Evolutionary conservation across 2,113 vertebrate species (phyloP).

Genomic region (Indicator maculatus): DNA sequence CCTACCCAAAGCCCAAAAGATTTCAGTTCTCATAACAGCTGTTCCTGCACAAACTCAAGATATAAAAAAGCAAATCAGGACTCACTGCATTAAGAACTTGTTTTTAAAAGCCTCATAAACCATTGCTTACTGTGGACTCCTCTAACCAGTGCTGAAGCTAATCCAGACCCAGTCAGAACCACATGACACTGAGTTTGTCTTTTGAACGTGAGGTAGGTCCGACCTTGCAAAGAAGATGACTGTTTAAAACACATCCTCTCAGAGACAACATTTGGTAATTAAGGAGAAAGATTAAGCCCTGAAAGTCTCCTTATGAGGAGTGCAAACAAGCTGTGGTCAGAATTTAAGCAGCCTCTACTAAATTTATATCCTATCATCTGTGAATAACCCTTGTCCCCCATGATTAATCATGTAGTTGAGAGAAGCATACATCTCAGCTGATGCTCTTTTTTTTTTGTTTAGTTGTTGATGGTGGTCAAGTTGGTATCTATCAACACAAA

Average conservation of each 20-base stretch:
- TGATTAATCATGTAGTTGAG: background rate
- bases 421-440: background rate
- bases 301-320: background rate
- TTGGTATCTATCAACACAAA: background rate
- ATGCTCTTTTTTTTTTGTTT: background rate
- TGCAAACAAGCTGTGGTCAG: background rate
- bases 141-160: background rate
- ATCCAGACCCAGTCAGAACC: background rate
- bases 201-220: background rate
- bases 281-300: background rate
- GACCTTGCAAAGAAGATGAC: background rate
- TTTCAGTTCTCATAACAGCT: background rate
- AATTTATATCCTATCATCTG: background rate
- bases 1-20: background rate
- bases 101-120: background rate
- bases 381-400: background rate
- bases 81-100: background rate
- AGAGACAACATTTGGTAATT: background rate
- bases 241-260: background rate
- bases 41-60: background rate
- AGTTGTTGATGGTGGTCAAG: background rate
- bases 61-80: background rate
- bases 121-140: background rate
- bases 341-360: background rate
- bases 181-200: accelerated